These are phyloP conservation scores for Cryptosula pallasiana DNA, from an alignment of 2,888 invertebrate species.

Conservation along the genomic window DNA sequence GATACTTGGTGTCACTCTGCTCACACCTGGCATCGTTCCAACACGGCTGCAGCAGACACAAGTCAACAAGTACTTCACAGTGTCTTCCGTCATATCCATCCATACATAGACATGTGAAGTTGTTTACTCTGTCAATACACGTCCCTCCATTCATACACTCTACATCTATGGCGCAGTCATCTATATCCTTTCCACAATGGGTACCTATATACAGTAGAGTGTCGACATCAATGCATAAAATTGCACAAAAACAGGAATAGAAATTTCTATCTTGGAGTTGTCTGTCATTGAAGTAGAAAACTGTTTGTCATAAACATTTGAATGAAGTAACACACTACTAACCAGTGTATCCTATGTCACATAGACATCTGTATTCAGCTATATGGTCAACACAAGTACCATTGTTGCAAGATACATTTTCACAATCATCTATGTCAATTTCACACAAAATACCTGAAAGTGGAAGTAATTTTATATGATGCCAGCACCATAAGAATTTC, in stretches of 20 bases:
- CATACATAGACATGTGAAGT: constrained; percentile 26
- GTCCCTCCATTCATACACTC: not conserved
- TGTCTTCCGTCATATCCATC: constrained; percentile 59
- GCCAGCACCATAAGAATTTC: too few species aligned
- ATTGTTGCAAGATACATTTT: not conserved
- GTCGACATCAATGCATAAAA: too few species aligned
- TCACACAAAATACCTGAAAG: constrained; percentile 9
- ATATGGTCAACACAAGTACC: not conserved
- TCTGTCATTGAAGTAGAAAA: too few species aligned
- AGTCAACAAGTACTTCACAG: constrained; percentile 59
- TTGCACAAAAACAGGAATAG: too few species aligned
- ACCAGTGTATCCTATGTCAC: not conserved
- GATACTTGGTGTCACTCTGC: not conserved
- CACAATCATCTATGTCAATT: constrained; percentile 12
- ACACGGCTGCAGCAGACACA: not conserved
- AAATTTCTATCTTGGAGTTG: too few species aligned
- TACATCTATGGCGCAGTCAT: not conserved
- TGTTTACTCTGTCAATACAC: constrained; percentile 24
- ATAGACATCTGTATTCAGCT: not conserved
- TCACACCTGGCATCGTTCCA: constrained; percentile 16
- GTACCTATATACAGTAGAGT: not conserved
- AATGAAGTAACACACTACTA: too few species aligned
- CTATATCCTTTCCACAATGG: not conserved
- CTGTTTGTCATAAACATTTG: too few species aligned
- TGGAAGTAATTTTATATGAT: too few species aligned